Percentiles rank a stretch among this genome's conserved stretches.
Conservation (phyloP, 2,888 invertebrate genomes). For the Macaria notata region DNA sequence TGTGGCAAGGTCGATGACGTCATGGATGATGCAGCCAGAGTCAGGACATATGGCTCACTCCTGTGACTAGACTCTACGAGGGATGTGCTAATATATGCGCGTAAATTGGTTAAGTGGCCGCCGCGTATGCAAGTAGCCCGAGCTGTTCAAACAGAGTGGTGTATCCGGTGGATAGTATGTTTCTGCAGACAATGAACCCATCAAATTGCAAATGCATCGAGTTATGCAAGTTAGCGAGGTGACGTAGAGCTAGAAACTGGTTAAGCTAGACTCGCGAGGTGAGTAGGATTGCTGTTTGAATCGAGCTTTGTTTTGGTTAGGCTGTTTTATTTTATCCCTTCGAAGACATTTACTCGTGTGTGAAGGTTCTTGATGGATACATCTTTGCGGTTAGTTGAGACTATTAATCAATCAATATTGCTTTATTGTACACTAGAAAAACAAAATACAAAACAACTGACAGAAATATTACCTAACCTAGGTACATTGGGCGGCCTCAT, state of each 20-base stretch:
- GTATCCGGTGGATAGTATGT: constrained; percentile 54
- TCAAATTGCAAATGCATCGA: constrained; percentile 53
- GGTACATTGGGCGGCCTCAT: too few species aligned
- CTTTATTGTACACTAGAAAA: too few species aligned
- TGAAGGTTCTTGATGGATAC: too few species aligned
- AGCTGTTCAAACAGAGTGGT: constrained; percentile 41
- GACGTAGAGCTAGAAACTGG: constrained; percentile 50
- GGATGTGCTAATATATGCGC: constrained; percentile 40
- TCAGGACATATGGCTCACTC: constrained; percentile 57
- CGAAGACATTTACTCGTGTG: too few species aligned
- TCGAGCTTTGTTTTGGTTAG: constrained; percentile 19
- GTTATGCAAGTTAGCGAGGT: constrained; percentile 42
- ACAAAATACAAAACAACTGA: too few species aligned
- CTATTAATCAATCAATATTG: too few species aligned
- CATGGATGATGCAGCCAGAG: constrained; percentile 53
- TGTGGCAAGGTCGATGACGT: constrained; percentile 74
- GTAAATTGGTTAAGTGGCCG: constrained; percentile 68
- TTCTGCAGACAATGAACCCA: constrained; percentile 49
- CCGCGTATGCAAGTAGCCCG: constrained; percentile 30
- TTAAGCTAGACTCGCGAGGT: constrained; percentile 43
- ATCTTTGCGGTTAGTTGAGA: too few species aligned
- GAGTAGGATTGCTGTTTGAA: constrained; percentile 20
- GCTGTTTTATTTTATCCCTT: background rate
- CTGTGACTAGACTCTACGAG: constrained; percentile 35
- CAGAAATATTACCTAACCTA: too few species aligned